Conservation (phyloP, 2,113 vertebrate species). For the Beaufortia kweichowensis region DNA sequence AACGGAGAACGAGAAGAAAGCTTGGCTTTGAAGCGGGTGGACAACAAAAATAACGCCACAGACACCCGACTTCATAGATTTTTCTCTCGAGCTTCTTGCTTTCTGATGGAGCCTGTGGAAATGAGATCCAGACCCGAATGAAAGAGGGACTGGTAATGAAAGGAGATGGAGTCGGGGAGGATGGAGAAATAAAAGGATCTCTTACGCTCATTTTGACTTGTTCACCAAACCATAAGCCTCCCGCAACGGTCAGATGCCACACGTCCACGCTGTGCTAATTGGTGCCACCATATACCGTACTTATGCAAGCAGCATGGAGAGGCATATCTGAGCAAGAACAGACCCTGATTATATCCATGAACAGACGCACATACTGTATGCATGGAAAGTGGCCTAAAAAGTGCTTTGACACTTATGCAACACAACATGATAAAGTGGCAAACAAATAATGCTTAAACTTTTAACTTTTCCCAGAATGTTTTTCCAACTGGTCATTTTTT, state of each 20-base stretch:
- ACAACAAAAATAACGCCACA: slow-evolving; percentile 70
- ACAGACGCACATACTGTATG: slow-evolving; percentile 17
- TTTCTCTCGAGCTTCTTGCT: slow-evolving; percentile 60
- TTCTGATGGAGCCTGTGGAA: slow-evolving; percentile 60
- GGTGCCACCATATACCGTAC: slow-evolving; percentile 53
- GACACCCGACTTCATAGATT: slow-evolving; percentile 65
- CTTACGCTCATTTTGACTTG: slow-evolving; percentile 66
- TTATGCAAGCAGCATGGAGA: slow-evolving; percentile 54
- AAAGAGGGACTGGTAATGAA: slow-evolving; percentile 72
- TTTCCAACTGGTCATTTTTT: too few relatives aligned
- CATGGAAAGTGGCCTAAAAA: background rate
- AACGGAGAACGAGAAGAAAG: slow-evolving; percentile 56
- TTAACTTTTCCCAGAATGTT: too few relatives aligned
- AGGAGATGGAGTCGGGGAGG: slow-evolving; percentile 58
- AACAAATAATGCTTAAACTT: background rate
- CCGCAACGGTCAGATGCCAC: slow-evolving; percentile 58
- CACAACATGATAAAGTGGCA: background rate
- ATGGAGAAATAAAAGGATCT: slow-evolving; percentile 51
- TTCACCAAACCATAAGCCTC: slow-evolving; percentile 63
- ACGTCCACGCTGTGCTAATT: slow-evolving; percentile 57
- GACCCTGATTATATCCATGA: background rate
- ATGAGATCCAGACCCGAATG: slow-evolving; percentile 75
- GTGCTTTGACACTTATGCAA: background rate
- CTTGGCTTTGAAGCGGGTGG: slow-evolving; percentile 59
- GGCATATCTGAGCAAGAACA: slow-evolving; percentile 32